Evolutionary conservation across 2,113 vertebrate genomes (phyloP).

Genomic region (Perca schrenkii): DNA sequence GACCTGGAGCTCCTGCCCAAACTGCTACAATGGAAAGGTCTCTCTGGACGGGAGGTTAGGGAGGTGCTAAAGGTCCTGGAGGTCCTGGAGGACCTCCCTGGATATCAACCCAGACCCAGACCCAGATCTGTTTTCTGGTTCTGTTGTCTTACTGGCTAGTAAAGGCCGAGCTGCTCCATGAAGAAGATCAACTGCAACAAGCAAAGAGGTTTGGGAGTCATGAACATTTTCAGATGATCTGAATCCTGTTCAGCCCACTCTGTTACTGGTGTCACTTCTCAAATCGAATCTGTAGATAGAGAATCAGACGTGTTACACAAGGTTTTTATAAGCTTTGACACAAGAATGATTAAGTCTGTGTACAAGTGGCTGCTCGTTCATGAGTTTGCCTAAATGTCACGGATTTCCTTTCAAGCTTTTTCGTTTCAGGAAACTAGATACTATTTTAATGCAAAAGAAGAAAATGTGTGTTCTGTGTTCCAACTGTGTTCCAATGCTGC

Average conservation of each 20-base stretch:
- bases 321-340: background rate
- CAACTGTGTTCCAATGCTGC: no score
- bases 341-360: no score
- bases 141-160: background rate
- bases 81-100: background rate
- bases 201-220: background rate
- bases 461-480: background rate
- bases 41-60: background rate
- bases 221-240: background rate
- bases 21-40: slow-evolving; percentile 65
- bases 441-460: background rate
- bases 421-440: background rate
- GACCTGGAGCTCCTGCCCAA: slow-evolving; percentile 34
- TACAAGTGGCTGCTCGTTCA: background rate
- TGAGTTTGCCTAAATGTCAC: background rate
- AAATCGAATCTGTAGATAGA: background rate
- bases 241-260: background rate
- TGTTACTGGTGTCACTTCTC: background rate
- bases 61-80: slow-evolving; percentile 54
- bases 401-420: background rate
- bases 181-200: background rate
- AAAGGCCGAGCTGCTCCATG: background rate
- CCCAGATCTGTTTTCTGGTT: background rate
- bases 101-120: background rate
- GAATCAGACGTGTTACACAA: background rate